phyloP scores from a whole-genome alignment of 2,113 vertebrate genomes.

The Isichthys henryi region DNA sequence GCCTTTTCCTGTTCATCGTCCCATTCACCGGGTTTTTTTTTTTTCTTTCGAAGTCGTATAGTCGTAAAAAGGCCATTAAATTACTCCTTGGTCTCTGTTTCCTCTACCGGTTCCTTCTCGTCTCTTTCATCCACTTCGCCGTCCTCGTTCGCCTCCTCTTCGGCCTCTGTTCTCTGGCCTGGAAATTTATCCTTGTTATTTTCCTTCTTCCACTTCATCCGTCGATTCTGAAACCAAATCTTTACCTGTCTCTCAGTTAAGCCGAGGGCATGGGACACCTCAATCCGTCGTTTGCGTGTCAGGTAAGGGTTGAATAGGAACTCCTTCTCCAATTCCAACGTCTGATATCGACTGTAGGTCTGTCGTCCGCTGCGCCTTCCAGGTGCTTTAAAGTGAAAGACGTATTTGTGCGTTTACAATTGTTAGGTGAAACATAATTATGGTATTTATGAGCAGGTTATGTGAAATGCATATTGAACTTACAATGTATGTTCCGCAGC shows the following conservation, averaged over 20 bases:
- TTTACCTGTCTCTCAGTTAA: constrained; percentile 77
- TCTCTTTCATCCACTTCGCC: constrained; percentile 45
- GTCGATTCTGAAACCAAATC: constrained; percentile 78
- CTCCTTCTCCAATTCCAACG: constrained; percentile 77
- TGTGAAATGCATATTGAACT: neutral
- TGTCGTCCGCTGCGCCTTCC: constrained; percentile 74
- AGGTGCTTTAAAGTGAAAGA: constrained; percentile 54
- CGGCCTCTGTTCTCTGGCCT: constrained; percentile 56
- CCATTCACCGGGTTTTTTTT: neutral
- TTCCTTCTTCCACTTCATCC: constrained; percentile 81
- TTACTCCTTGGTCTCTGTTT: constrained; percentile 74
- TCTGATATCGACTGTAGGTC: constrained; percentile 79
- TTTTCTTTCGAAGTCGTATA: constrained; percentile 28
- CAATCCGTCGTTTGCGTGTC: constrained; percentile 73
- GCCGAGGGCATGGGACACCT: constrained; percentile 75
- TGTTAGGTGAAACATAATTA: neutral
- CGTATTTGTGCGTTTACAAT: constrained; percentile 15
- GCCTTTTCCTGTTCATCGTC: constrained; percentile 24
- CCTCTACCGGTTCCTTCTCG: constrained; percentile 67
- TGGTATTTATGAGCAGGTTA: neutral
- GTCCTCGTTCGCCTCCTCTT: constrained; percentile 69
- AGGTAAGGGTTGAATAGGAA: constrained; percentile 81
- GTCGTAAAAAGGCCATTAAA: constrained; percentile 30
- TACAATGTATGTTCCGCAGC: neutral
- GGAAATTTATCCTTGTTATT: constrained; percentile 79